Conservation (phyloP, 2,888 invertebrate species). For the Salticus scenicus region DNA sequence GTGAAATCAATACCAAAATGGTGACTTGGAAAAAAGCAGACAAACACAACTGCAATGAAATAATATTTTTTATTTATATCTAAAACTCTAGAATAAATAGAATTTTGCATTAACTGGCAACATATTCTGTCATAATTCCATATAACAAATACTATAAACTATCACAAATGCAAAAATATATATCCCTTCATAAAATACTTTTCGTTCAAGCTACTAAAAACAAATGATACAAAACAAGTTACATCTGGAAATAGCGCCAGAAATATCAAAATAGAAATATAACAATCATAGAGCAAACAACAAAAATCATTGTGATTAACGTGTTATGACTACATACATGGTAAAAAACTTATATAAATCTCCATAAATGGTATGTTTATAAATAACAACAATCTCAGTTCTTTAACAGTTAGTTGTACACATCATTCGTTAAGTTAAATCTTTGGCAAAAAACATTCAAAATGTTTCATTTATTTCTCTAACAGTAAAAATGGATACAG, state of each 20-base stretch:
- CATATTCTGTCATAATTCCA: too few relatives aligned
- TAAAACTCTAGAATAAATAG: slow-evolving; percentile 24
- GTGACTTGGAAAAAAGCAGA: not conserved
- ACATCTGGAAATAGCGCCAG: slow-evolving; percentile 49
- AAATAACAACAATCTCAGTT: too few relatives aligned
- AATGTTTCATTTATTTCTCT: too few relatives aligned
- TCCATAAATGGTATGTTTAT: too few relatives aligned
- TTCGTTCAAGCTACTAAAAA: slow-evolving; percentile 37
- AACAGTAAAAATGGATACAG: too few relatives aligned
- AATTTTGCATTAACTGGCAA: slow-evolving; percentile 36
- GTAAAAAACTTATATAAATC: too few relatives aligned
- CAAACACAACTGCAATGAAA: not conserved
- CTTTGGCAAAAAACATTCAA: too few relatives aligned
- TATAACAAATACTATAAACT: slow-evolving; percentile 16
- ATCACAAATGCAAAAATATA: slow-evolving; percentile 57
- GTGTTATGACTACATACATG: too few relatives aligned
- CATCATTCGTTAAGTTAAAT: too few relatives aligned
- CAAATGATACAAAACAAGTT: slow-evolving; percentile 28
- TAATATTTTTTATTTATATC: not conserved
- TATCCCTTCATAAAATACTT: not conserved
- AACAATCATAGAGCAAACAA: not conserved
- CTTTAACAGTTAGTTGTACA: too few relatives aligned
- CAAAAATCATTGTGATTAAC: not conserved
- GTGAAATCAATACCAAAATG: too few relatives aligned
- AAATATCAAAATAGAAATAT: slow-evolving; percentile 40